These are phyloP conservation scores for Battus philenor DNA, from an alignment of 1,140 invertebrate species.

Conservation along the genomic window DNA sequence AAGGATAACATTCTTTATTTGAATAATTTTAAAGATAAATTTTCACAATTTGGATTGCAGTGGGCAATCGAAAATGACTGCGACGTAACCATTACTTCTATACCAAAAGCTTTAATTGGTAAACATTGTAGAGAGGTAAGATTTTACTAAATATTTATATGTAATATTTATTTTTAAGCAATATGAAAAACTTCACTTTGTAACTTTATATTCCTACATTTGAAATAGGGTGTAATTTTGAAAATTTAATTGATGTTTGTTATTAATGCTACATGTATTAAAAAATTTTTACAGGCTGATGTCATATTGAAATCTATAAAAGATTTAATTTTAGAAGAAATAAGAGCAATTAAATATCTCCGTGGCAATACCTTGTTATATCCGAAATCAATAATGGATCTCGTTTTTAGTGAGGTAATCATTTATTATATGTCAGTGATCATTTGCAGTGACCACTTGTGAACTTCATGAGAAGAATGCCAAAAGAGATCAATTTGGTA, in stretches of 20 bases:
- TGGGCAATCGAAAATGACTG: constrained; percentile 36
- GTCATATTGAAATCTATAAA: constrained; percentile 44
- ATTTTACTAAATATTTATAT: background rate
- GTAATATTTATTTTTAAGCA: background rate
- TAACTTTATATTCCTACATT: too few species aligned
- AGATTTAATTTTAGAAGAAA: constrained; percentile 45
- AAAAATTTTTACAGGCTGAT: constrained; percentile 38
- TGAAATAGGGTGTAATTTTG: too few species aligned
- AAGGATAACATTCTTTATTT: constrained; percentile 46
- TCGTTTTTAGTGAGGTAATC: constrained; percentile 58
- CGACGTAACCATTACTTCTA: constrained; percentile 36
- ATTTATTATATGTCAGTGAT: too few species aligned
- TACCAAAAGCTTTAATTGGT: constrained; percentile 58
- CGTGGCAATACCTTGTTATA: constrained; percentile 47
- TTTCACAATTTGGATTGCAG: constrained; percentile 42
- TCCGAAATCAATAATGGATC: constrained; percentile 61
- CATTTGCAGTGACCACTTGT: too few species aligned
- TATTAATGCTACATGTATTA: background rate
- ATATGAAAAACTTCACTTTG: too few species aligned
- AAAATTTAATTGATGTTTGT: too few species aligned
- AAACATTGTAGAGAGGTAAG: constrained; percentile 51
- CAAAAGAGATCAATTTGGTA: too few species aligned
- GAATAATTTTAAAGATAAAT: constrained; percentile 54
- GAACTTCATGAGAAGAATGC: too few species aligned
- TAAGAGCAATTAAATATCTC: constrained; percentile 40